These are phyloP conservation scores for Papilio aristodemus DNA, from an alignment of 1,140 invertebrate species.

Conservation along the genomic window DNA sequence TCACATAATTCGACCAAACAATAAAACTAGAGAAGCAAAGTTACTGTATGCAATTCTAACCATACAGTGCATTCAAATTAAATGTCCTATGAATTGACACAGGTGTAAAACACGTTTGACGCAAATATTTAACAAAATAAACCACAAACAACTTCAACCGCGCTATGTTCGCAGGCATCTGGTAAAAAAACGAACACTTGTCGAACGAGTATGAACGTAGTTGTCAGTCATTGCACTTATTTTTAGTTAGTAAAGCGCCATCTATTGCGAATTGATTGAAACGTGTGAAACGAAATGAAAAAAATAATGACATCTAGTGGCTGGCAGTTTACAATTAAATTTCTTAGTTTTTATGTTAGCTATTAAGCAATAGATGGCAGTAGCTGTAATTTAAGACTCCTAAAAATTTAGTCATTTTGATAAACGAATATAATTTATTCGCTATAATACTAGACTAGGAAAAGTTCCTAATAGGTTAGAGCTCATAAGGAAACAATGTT, in stretches of 20 bases:
- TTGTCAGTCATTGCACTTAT: constrained; percentile 44
- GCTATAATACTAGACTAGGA: too few species aligned
- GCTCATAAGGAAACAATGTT: too few species aligned
- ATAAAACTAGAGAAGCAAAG: constrained; percentile 15
- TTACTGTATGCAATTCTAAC: constrained; percentile 21
- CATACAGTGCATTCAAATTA: not conserved
- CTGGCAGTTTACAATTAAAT: not conserved
- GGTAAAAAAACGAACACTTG: constrained; percentile 44
- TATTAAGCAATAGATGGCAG: constrained; percentile 30
- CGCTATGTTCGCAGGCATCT: constrained; percentile 36
- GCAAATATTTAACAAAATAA: constrained; percentile 38
- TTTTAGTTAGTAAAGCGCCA: constrained; percentile 36
- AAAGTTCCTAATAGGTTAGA: too few species aligned
- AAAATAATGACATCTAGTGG: constrained; percentile 22
- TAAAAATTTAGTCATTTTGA: too few species aligned
- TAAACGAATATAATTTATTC: too few species aligned
- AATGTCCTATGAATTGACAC: constrained; percentile 12
- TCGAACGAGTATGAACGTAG: constrained; percentile 42
- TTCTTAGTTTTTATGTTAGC: not conserved
- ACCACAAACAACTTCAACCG: constrained; percentile 30
- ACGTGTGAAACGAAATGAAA: not conserved
- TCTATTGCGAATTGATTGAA: constrained; percentile 32
- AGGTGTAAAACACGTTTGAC: constrained; percentile 33
- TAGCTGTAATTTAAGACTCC: constrained; percentile 5
- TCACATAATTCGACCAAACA: constrained; percentile 38